phyloP scores from a whole-genome alignment of 2,113 vertebrate species.

The Pterocles burchelli region DNA sequence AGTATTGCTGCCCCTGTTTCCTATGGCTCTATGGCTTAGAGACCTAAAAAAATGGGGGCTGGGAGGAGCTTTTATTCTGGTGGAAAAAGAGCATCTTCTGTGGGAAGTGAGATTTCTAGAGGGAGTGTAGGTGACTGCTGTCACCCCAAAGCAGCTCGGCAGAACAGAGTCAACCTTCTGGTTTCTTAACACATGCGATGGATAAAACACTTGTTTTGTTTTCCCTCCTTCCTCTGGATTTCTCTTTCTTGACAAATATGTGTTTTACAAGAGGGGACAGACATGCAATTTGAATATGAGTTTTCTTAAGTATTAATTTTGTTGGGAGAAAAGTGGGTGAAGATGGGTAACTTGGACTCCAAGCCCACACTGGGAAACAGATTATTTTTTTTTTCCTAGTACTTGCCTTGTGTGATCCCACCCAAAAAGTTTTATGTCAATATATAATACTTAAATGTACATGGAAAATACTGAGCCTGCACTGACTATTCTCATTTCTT shows the following conservation, averaged over 20 bases:
- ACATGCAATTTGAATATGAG: rapidly evolving
- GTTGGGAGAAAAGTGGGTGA: not conserved
- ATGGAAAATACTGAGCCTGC: not conserved
- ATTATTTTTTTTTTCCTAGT: not conserved
- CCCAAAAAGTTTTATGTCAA: not conserved
- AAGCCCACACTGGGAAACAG: not conserved
- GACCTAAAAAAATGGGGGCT: not conserved
- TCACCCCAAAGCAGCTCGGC: not conserved
- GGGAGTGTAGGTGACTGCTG: not conserved
- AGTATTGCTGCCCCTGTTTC: not conserved
- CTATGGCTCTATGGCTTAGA: not conserved
- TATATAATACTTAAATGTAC: not conserved
- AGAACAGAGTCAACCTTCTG: not conserved
- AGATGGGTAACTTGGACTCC: not conserved
- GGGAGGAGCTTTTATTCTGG: not conserved
- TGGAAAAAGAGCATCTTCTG: not conserved
- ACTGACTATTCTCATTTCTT: not conserved
- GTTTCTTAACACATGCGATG: not conserved
- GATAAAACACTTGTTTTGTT: not conserved
- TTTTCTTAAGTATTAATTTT: not conserved
- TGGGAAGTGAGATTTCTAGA: not conserved
- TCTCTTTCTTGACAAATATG: not conserved
- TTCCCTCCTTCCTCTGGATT: not conserved
- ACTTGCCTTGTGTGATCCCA: not conserved
- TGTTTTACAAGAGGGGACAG: not conserved